phyloP scores from a whole-genome alignment of 2,888 invertebrate species.

The Smittia sp. region DNA sequence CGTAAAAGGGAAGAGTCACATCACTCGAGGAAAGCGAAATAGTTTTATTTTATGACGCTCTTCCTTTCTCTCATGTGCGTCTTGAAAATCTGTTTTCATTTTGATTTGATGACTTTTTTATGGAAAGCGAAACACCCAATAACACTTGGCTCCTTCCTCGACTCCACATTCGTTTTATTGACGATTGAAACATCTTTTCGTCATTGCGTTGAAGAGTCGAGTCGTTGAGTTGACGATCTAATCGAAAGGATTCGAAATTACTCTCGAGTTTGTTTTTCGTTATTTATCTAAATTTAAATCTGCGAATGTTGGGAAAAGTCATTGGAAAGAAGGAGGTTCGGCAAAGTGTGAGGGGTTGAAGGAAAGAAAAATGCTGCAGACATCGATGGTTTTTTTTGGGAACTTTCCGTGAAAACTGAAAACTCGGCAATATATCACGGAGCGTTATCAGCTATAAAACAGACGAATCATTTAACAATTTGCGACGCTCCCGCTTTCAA shows the following conservation, averaged over 20 bases:
- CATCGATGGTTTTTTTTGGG: no score
- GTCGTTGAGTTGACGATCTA: background rate
- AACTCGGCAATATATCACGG: slow-evolving; percentile 34
- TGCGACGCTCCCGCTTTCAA: background rate
- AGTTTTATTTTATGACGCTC: background rate
- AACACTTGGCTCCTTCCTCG: background rate
- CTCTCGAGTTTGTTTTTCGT: background rate
- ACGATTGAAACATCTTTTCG: background rate
- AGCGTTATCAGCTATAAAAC: slow-evolving; percentile 45
- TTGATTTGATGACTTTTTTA: slow-evolving; percentile 6
- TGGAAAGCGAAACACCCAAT: slow-evolving; percentile 8
- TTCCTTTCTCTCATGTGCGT: background rate
- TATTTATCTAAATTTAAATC: background rate
- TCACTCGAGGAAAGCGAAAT: slow-evolving; percentile 6
- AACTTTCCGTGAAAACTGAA: background rate
- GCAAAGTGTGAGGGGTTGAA: background rate
- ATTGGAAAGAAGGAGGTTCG: background rate
- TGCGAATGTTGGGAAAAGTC: background rate
- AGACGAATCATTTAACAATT: slow-evolving; percentile 44
- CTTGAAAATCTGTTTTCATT: background rate
- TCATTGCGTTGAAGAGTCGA: background rate
- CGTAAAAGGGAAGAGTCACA: slow-evolving; percentile 27
- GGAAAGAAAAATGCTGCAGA: no score
- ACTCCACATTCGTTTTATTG: background rate
- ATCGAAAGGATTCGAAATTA: slow-evolving; percentile 11